Evolutionary conservation across 2,113 vertebrate genomes (phyloP).

Genomic region (Gymnorhina tibicen): DNA sequence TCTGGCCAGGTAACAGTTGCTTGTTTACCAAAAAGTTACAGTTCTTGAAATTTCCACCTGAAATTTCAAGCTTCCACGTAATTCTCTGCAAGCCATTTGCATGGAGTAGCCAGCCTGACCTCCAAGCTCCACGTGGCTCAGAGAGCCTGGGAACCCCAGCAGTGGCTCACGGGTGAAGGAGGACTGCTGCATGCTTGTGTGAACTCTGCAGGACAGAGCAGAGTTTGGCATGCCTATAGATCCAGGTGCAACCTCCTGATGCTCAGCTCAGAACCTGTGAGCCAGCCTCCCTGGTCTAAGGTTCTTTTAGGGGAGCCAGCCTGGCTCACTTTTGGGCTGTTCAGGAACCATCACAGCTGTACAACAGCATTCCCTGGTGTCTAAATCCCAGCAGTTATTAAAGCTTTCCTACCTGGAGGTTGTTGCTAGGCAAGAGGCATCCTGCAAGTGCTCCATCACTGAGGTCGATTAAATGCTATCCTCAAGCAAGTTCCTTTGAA

Average conservation of each 20-base stretch:
- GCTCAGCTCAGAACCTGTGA: rapidly evolving
- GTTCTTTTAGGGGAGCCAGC: background rate
- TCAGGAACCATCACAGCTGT: background rate
- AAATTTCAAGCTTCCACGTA: background rate
- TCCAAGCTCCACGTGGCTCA: background rate
- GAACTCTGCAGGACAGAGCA: background rate
- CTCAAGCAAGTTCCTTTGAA: slow-evolving; percentile 33
- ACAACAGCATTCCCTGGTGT: background rate
- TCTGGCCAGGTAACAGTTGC: background rate
- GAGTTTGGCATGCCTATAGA: background rate
- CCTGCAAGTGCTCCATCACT: background rate
- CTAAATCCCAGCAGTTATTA: background rate
- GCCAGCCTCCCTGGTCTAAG: background rate
- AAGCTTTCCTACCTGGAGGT: background rate
- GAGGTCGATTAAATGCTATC: slow-evolving; percentile 49
- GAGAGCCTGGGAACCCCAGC: background rate
- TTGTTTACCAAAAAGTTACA: background rate
- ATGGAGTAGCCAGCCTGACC: background rate
- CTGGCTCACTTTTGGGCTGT: background rate
- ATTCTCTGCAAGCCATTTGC: background rate
- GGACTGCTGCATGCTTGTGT: background rate
- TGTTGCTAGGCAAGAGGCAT: slow-evolving; percentile 40
- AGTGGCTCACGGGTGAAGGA: background rate
- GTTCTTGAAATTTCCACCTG: background rate
- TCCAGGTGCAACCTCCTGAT: background rate